phyloP scores from a whole-genome alignment of 2,888 invertebrate species.

The Heliothis peltigera region DNA sequence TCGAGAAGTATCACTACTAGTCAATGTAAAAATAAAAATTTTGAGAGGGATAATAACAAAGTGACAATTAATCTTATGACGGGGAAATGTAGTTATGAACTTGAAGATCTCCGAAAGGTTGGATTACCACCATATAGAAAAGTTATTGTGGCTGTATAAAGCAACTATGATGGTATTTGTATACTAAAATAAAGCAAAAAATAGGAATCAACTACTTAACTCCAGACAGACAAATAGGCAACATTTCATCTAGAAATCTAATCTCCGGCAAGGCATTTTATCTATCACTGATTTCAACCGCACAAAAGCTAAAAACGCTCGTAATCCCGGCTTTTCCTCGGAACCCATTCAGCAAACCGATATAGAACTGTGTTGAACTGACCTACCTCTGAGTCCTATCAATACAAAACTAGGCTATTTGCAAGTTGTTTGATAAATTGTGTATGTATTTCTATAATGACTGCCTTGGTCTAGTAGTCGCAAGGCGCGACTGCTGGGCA shows the following conservation, averaged over 20 bases:
- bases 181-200: neutral
- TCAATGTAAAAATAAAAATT: no score
- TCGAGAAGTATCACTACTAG: no score
- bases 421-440: neutral
- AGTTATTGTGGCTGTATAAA: no score
- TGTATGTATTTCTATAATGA: neutral
- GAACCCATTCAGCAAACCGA: neutral
- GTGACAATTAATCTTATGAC: no score
- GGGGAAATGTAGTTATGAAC: no score
- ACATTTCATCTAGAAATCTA: slow-evolving; percentile 29
- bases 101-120: no score
- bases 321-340: slow-evolving; percentile 11
- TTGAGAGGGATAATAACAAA: no score
- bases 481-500: no score
- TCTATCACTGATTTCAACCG: slow-evolving; percentile 21
- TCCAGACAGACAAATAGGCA: neutral
- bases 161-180: no score
- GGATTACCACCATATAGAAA: no score
- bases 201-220: neutral
- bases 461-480: no score
- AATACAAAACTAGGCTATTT: neutral
- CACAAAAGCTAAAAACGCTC: slow-evolving; percentile 18
- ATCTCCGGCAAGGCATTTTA: slow-evolving; percentile 9
- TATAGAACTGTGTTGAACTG: neutral
- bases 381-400: slow-evolving; percentile 1